These are phyloP conservation scores for Eriosoma lanigerum DNA, from an alignment of 1,140 invertebrate species.

Conservation along the genomic window DNA sequence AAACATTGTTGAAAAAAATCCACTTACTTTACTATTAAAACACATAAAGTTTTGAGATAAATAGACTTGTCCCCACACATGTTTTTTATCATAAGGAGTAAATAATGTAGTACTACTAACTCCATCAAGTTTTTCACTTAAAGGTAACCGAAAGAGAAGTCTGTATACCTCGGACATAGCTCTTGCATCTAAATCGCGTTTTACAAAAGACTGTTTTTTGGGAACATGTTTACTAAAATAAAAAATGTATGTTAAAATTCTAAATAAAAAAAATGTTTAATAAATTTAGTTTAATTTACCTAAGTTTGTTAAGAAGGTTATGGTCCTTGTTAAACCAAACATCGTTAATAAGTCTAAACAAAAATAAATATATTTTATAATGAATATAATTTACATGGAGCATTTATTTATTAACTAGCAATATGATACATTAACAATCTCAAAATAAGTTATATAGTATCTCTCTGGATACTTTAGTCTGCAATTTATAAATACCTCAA, in stretches of 20 bases:
- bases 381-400: not conserved
- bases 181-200: conserved; percentile 91
- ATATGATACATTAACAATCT: too few species aligned
- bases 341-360: conserved; percentile 76
- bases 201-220: conserved; percentile 84
- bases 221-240: conserved; percentile 74
- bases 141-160: conserved; percentile 81
- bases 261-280: not conserved
- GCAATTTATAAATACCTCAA: too few species aligned
- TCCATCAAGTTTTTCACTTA: conserved; percentile 88
- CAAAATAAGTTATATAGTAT: too few species aligned
- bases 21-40: conserved; percentile 87
- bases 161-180: conserved; percentile 86
- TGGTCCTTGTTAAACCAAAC: conserved; percentile 81
- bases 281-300: conserved; percentile 59
- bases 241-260: conserved; percentile 51
- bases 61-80: conserved; percentile 87
- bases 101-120: conserved; percentile 84
- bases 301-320: conserved; percentile 77
- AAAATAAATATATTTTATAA: not conserved
- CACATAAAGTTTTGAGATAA: conserved; percentile 94
- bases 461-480: too few species aligned
- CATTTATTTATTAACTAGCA: too few species aligned
- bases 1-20: not conserved
- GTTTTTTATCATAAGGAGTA: conserved; percentile 93